Evolutionary conservation across 2,113 vertebrate species (phyloP).

Genomic region (Gila orcuttii): DNA sequence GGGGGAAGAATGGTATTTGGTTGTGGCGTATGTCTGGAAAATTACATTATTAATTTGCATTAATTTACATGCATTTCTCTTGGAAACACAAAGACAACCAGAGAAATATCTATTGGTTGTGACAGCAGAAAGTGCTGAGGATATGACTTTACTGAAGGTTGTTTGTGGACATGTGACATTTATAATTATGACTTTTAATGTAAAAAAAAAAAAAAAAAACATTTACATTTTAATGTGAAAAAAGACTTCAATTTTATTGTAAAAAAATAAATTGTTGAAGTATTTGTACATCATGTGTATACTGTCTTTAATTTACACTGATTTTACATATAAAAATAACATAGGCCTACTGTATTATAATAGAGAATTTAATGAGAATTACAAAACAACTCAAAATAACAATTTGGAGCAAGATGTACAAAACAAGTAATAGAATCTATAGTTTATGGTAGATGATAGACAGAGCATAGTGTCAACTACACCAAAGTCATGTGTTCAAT

Average conservation of each 20-base stretch:
- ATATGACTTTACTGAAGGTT: not conserved
- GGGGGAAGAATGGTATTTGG: conserved; percentile 4
- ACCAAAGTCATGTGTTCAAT: not conserved
- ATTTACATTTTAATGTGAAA: no score
- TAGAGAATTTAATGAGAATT: not conserved
- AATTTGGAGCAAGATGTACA: not conserved
- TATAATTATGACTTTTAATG: not conserved
- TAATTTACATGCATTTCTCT: conserved; percentile 44
- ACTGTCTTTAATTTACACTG: not conserved
- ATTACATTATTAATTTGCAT: conserved; percentile 45
- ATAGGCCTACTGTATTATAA: no score
- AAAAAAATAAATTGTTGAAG: not conserved
- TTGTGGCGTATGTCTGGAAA: conserved; percentile 40
- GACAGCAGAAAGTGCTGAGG: not conserved
- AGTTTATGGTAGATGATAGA: not conserved
- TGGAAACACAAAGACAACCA: not conserved
- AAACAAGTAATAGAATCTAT: not conserved
- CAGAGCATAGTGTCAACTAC: no score
- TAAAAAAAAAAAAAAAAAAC: no score
- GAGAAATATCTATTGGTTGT: not conserved
- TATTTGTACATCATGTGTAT: not conserved
- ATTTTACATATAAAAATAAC: not conserved
- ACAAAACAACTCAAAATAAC: not conserved
- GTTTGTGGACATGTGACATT: not conserved
- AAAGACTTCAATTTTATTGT: not conserved